Evolutionary conservation across 2,113 vertebrate species (phyloP).

Genomic region (Meles meles): DNA sequence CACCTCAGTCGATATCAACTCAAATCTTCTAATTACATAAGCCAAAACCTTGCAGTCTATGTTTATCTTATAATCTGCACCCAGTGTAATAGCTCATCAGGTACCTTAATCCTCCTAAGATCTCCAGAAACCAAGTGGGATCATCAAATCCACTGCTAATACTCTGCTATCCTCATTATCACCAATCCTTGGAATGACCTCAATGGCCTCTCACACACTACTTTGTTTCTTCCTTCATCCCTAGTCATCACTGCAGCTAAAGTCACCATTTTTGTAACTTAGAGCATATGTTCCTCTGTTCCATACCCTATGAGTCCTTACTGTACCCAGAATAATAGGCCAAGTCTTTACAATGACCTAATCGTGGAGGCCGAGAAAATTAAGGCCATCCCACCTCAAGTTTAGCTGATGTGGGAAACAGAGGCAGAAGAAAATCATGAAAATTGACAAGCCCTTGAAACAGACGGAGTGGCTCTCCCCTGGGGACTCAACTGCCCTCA

Average conservation of each 20-base stretch:
- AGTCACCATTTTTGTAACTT: background rate
- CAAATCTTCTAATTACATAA: background rate
- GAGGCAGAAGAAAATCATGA: too few relatives aligned
- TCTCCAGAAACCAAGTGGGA: background rate
- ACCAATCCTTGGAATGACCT: background rate
- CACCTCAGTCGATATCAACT: background rate
- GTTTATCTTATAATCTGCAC: background rate
- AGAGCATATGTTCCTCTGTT: background rate
- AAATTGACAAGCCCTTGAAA: too few relatives aligned
- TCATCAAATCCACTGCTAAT: background rate
- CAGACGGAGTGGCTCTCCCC: too few relatives aligned
- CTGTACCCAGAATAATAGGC: background rate
- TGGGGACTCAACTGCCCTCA: too few relatives aligned
- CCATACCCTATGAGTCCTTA: background rate
- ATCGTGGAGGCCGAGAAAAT: too few relatives aligned
- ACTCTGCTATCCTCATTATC: too few relatives aligned
- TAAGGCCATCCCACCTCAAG: too few relatives aligned
- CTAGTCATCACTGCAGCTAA: too few relatives aligned
- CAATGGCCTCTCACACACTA: background rate
- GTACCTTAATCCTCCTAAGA: background rate
- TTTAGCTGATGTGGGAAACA: too few relatives aligned
- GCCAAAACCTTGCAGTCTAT: background rate
- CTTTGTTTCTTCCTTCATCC: background rate
- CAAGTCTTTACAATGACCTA: background rate
- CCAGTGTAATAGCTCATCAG: background rate